phyloP scores from a whole-genome alignment of 2,797 vertebrate species.

The Octomys mimax region DNA sequence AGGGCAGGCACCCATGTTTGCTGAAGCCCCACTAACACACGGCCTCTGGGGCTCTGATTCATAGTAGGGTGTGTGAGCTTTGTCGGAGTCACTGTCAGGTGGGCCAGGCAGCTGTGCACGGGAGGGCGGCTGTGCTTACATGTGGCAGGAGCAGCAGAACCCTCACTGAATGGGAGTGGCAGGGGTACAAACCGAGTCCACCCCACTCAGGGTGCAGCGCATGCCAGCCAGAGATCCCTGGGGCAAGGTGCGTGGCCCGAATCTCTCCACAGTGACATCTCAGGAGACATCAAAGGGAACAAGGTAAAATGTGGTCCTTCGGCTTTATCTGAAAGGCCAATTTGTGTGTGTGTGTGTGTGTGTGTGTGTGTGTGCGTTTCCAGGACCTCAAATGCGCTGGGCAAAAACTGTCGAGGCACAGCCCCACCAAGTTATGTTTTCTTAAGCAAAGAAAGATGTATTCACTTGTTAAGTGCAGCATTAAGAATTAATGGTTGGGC shows the following conservation, averaged over 20 bases:
- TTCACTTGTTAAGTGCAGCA: neutral
- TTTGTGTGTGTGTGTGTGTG: neutral
- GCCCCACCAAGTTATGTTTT: neutral
- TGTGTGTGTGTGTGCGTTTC: neutral
- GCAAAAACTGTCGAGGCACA: too few species aligned
- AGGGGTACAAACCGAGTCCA: neutral
- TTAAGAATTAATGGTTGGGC: neutral
- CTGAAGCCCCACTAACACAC: too few species aligned
- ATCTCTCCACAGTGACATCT: neutral
- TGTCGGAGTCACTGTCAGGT: too few species aligned
- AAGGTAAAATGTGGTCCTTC: too few species aligned
- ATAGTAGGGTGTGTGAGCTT: neutral
- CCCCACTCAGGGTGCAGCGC: rapidly evolving
- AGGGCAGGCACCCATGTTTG: neutral
- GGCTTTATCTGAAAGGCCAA: neutral
- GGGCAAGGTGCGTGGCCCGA: neutral
- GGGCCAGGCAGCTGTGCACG: neutral
- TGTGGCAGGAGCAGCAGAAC: neutral
- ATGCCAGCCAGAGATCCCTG: neutral
- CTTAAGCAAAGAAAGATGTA: neutral
- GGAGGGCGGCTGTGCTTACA: neutral
- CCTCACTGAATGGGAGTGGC: neutral
- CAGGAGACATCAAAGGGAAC: neutral
- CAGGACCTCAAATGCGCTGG: too few species aligned
- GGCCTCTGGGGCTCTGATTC: neutral